These are phyloP conservation scores for Dermolepida albohirtum DNA, from an alignment of 2,888 invertebrate species.

Conservation along the genomic window DNA sequence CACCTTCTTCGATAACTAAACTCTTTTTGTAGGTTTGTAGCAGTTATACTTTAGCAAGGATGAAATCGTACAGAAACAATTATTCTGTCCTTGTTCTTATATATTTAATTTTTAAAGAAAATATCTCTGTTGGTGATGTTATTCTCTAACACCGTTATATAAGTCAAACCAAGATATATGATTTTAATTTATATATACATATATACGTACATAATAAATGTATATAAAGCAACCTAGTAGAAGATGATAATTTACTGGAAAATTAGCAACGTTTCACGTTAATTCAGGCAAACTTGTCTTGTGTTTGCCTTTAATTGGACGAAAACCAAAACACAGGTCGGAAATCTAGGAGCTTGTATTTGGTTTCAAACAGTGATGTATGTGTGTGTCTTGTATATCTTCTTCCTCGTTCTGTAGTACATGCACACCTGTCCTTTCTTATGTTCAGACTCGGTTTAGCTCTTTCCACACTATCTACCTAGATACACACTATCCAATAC, in stretches of 20 bases:
- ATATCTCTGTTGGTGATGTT: too few species aligned
- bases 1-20: too few species aligned
- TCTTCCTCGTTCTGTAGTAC: conserved; percentile 16
- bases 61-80: too few species aligned
- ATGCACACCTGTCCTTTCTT: conserved; percentile 37
- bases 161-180: too few species aligned
- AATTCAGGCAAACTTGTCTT: conserved; percentile 64
- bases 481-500: background rate
- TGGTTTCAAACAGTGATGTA: conserved; percentile 58
- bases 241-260: conserved; percentile 63
- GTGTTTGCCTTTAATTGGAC: conserved; percentile 66
- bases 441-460: conserved; percentile 21
- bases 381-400: conserved; percentile 6
- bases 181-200: too few species aligned
- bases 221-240: conserved; percentile 53
- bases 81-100: too few species aligned
- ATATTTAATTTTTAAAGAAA: too few species aligned
- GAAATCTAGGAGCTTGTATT: conserved; percentile 63
- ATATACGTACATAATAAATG: conserved; percentile 1
- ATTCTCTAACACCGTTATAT: too few species aligned
- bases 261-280: conserved; percentile 64
- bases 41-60: too few species aligned
- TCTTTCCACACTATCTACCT: too few species aligned
- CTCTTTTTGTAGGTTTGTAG: too few species aligned
- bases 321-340: conserved; percentile 66